These are phyloP conservation scores for Cantharis rustica DNA, from an alignment of 2,888 invertebrate genomes.

Conservation along the genomic window DNA sequence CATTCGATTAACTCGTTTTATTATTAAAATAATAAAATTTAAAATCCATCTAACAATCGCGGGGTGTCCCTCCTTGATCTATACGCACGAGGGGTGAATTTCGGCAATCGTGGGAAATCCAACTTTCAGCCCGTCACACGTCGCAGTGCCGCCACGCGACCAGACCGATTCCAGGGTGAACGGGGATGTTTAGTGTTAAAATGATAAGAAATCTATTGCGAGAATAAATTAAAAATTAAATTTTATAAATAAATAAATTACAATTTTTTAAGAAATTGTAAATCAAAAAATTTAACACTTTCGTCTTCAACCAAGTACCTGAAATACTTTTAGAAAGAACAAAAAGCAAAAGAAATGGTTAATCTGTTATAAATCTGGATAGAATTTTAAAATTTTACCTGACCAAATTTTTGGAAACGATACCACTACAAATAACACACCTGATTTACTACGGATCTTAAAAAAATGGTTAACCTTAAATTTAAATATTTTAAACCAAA, in stretches of 20 bases:
- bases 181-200: not conserved
- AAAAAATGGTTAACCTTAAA: not conserved
- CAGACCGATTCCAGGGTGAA: slow-evolving; percentile 25
- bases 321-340: not conserved
- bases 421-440: not conserved
- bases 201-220: slow-evolving; percentile 9
- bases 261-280: not conserved
- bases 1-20: not conserved
- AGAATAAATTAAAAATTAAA: not conserved
- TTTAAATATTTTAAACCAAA: not conserved
- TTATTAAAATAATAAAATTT: slow-evolving; percentile 15
- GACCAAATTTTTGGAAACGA: not conserved
- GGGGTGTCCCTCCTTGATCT: slow-evolving; percentile 24
- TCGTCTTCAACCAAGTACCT: not conserved
- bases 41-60: slow-evolving; percentile 10
- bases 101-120: slow-evolving; percentile 38
- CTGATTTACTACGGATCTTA: not conserved
- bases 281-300: not conserved
- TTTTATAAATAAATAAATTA: not conserved
- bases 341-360: not conserved
- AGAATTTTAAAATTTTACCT: not conserved
- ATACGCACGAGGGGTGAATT: slow-evolving; percentile 31
- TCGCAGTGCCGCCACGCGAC: slow-evolving; percentile 41
- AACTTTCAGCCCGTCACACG: slow-evolving; percentile 37
- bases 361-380: not conserved